Percentiles rank a stretch among this genome's conserved stretches.
Conservation (phyloP, 2,888 invertebrate genomes). For the Chrysina gloriosa region DNA sequence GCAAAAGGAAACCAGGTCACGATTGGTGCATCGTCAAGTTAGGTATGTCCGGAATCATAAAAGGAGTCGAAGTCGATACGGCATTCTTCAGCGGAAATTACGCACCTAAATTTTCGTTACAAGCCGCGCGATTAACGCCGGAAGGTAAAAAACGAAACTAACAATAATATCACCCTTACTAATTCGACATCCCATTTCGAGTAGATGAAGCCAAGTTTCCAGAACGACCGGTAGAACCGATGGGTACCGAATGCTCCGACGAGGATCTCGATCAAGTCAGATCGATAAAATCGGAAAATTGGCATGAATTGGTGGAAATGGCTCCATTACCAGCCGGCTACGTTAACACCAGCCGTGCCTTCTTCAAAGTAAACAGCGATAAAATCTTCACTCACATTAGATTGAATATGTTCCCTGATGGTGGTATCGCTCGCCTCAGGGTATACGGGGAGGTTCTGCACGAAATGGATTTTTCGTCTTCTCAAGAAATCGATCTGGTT, state of each 20-base stretch:
- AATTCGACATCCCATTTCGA: neutral
- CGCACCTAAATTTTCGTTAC: conserved; percentile 72
- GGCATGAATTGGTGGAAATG: conserved; percentile 70
- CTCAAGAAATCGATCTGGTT: conserved; percentile 66
- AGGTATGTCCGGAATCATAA: conserved; percentile 68
- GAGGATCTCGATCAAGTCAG: conserved; percentile 65
- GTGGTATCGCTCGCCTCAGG: conserved; percentile 72
- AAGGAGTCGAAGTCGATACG: conserved; percentile 71
- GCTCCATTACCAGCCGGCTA: conserved; percentile 69
- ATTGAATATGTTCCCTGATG: conserved; percentile 74
- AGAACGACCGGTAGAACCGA: conserved; percentile 60
- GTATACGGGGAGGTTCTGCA: conserved; percentile 70
- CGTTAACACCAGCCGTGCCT: conserved; percentile 71
- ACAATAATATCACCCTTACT: neutral
- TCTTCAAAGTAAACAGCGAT: conserved; percentile 67
- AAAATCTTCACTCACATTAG: conserved; percentile 71
- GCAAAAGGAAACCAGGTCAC: conserved; percentile 71
- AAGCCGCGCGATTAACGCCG: conserved; percentile 68
- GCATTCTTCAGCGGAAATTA: conserved; percentile 75
- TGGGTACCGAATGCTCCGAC: conserved; percentile 68
- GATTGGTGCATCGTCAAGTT: conserved; percentile 74
- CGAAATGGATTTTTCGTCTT: conserved; percentile 46
- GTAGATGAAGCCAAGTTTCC: conserved; percentile 67
- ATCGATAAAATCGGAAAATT: conserved; percentile 66
- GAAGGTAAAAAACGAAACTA: conserved; percentile 63